Base-by-base conservation (phyloP, 2,797 vertebrate genomes). In the Malacoraja senta region DNA sequence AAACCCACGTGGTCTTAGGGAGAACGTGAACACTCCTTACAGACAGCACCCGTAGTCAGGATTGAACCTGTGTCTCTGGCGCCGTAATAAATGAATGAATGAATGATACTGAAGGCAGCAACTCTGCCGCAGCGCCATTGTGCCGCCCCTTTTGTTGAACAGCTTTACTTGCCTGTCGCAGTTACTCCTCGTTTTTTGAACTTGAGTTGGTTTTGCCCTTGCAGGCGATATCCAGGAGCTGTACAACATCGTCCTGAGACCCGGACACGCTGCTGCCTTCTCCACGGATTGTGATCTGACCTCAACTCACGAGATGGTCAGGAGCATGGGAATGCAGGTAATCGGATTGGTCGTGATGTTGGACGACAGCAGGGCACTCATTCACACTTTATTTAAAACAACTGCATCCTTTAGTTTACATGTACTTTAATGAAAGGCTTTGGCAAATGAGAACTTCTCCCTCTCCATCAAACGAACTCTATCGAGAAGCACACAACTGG, bases 231-330 rank as follows among this genome's bases (percentile, higher is more conserved):
- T 99, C 94, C 96, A 96, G 94, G 98, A 98, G 77, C 96, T 99
- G 93, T 99, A 97, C 0, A 93, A 96, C 0, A 97, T 97, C 17
- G 95, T 96, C n/a, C 95, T 99, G 95, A 95, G 97, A 93, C 94
- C 95, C 9, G 98, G 98, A 76, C 98, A 99, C 0, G 98, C 98
- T 0, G 99, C 98, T 1, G 98, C 98, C 26, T 99, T 99, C 65
- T 98, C 98, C 38, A 97, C 98, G 2, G 99, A 99, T 95, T 99
- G 99, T 2, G 98, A 99, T 93, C 95, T 99, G 93, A 98, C 98
- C n/a, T 96, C 97, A 35, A 98, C 97, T 0, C 98, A 99, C 61
- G 98, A 99, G 95, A 96, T 97, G 95, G 96, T 98, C 94, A 97
- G 97, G 96, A 98, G 97, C 24, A 96, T 98, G 90, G 98, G 98